phyloP scores from a whole-genome alignment of 2,888 invertebrate genomes.

The Phalera bucephala region DNA sequence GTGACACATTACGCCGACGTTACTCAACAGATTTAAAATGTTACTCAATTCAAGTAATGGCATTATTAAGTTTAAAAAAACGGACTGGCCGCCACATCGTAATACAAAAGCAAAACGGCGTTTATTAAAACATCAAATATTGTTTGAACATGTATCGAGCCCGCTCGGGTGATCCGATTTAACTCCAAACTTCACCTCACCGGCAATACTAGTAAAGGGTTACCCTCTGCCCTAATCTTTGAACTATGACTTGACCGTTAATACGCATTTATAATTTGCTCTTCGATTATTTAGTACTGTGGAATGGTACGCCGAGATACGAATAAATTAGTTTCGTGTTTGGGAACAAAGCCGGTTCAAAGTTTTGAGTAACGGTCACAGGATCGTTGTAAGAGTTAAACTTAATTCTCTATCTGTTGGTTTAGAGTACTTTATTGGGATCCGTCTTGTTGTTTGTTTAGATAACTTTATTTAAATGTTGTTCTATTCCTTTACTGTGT shows the following conservation, averaged over 20 bases:
- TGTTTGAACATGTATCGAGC: slow-evolving; percentile 62
- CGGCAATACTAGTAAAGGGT: slow-evolving; percentile 67
- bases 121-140: slow-evolving; percentile 62
- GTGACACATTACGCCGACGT: too few relatives aligned
- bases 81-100: slow-evolving; percentile 12
- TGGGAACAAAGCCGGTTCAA: slow-evolving; percentile 76
- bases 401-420: slow-evolving; percentile 59
- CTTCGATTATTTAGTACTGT: slow-evolving; percentile 78
- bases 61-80: slow-evolving; percentile 21
- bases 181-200: slow-evolving; percentile 71
- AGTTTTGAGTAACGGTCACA: slow-evolving; percentile 79
- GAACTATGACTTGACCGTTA: slow-evolving; percentile 83
- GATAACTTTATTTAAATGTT: slow-evolving; percentile 45
- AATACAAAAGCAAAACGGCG: too few relatives aligned
- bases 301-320: slow-evolving; percentile 69
- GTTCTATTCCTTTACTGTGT: slow-evolving; percentile 15
- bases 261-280: slow-evolving; percentile 82
- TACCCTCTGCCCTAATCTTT: slow-evolving; percentile 81
- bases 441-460: slow-evolving; percentile 58
- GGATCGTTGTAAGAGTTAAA: slow-evolving; percentile 72
- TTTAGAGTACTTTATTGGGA: slow-evolving; percentile 52
- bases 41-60: slow-evolving; percentile 24
- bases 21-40: slow-evolving; percentile 9
- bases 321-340: slow-evolving; percentile 82
- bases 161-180: slow-evolving; percentile 57